Conservation (phyloP, 2,888 invertebrate genomes). For the Cephus rjabovi region DNA sequence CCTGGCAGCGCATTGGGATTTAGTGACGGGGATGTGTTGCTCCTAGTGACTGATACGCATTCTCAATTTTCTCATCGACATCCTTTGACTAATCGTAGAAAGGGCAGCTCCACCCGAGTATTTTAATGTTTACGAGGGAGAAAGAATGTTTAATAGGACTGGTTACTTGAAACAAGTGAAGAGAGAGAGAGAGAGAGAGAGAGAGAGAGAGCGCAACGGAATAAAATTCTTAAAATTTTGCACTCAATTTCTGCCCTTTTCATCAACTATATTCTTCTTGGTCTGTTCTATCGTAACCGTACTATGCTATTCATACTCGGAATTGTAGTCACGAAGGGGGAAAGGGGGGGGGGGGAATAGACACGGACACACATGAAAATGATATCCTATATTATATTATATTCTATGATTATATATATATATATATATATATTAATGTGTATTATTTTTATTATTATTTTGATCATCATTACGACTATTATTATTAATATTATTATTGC, state of each 20-base stretch:
- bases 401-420: neutral
- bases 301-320: constrained; percentile 49
- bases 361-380: constrained; percentile 27
- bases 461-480: constrained; percentile 10
- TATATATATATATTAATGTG: constrained; percentile 9
- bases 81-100: too few species aligned
- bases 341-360: neutral
- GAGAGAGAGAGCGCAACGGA: constrained; percentile 7
- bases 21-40: too few species aligned
- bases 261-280: constrained; percentile 25
- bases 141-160: constrained; percentile 21
- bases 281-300: constrained; percentile 42
- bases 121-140: neutral
- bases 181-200: constrained; percentile 15
- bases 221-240: too few species aligned
- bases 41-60: too few species aligned
- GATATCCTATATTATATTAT: too few species aligned
- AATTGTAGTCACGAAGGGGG: neutral
- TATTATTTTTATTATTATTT: constrained; percentile 13
- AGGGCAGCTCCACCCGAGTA: too few species aligned
- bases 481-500: constrained; percentile 2
- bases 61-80: too few species aligned
- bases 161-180: constrained; percentile 1
- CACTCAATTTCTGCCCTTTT: neutral
- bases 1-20: too few species aligned